Percentiles rank a stretch among this genome's conserved stretches.
phyloP scores from a whole-genome alignment of 2,113 vertebrate species.

The Miniopterus natalensis region DNA sequence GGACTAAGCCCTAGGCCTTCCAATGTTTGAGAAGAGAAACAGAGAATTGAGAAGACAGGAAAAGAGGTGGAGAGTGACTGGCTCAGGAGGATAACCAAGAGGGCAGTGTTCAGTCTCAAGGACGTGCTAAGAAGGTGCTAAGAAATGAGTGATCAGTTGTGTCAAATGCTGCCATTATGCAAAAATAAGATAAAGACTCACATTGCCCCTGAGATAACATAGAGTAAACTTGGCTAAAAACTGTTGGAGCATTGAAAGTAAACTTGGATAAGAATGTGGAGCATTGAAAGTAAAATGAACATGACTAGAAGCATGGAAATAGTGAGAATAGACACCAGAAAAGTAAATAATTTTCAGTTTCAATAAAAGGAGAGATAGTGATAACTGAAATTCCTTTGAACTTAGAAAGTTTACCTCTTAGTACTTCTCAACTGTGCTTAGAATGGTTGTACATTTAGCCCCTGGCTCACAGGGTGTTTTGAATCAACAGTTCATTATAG shows the following conservation, averaged over 20 bases:
- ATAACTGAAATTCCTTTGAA: neutral
- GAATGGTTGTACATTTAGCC: neutral
- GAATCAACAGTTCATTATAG: neutral
- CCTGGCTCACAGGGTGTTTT: neutral
- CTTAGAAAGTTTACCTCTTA: neutral
- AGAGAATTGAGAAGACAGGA: neutral
- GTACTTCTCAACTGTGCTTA: neutral
- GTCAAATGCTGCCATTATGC: neutral
- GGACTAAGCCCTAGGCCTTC: neutral
- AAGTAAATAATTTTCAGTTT: neutral
- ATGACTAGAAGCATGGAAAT: neutral
- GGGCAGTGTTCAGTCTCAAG: fast-evolving
- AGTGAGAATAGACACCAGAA: neutral
- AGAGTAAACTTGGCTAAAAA: neutral
- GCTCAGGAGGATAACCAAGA: neutral
- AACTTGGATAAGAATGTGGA: neutral
- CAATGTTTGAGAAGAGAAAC: neutral
- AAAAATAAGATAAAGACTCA: neutral
- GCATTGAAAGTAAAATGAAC: neutral
- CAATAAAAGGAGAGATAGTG: neutral
- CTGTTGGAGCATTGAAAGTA: neutral
- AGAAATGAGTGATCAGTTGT: neutral
- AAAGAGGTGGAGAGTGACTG: neutral
- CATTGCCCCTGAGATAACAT: neutral
- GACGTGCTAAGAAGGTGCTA: neutral